Percentiles rank a stretch among this genome's conserved stretches.
Conservation (phyloP, 2,888 invertebrate genomes). For the Mythimna albipuncta region DNA sequence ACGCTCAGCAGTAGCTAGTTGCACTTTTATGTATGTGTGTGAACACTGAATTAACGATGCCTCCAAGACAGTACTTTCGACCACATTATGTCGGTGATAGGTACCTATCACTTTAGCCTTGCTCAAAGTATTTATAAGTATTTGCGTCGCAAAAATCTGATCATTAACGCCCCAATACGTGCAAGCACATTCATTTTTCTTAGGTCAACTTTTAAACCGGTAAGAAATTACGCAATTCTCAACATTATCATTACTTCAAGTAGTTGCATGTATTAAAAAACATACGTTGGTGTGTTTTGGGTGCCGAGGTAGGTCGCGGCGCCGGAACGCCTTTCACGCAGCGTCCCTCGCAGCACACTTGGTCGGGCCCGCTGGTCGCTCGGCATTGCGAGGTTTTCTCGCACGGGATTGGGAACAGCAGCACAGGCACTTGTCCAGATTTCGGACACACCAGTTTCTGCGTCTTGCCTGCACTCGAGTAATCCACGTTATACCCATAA, state of each 20-base stretch:
- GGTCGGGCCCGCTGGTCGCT: conserved; percentile 82
- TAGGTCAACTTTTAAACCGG: conserved; percentile 55
- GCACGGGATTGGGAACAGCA: conserved; percentile 86
- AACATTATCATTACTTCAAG: conserved; percentile 33
- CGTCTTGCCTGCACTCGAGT: conserved; percentile 82
- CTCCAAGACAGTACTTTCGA: not conserved
- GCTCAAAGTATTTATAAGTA: not conserved
- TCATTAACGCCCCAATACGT: conserved; percentile 7
- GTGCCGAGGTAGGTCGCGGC: conserved; percentile 86
- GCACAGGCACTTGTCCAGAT: conserved; percentile 77
- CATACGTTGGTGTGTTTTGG: conserved; percentile 86
- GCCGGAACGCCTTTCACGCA: conserved; percentile 92
- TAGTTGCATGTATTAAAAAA: conserved; percentile 34
- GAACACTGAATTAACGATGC: not conserved
- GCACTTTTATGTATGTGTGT: not conserved
- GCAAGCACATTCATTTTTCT: conserved; percentile 26
- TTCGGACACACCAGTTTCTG: conserved; percentile 86
- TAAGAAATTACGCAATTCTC: conserved; percentile 50
- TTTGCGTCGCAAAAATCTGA: conserved; percentile 9
- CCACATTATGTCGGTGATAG: too few relatives aligned
- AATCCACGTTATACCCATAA: conserved; percentile 73
- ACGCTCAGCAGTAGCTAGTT: not conserved
- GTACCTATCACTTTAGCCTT: not conserved
- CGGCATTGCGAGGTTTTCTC: conserved; percentile 87
- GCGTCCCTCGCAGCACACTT: conserved; percentile 88